Conservation (phyloP, 2,113 vertebrate genomes). For the Tricholaema leucomelas region DNA sequence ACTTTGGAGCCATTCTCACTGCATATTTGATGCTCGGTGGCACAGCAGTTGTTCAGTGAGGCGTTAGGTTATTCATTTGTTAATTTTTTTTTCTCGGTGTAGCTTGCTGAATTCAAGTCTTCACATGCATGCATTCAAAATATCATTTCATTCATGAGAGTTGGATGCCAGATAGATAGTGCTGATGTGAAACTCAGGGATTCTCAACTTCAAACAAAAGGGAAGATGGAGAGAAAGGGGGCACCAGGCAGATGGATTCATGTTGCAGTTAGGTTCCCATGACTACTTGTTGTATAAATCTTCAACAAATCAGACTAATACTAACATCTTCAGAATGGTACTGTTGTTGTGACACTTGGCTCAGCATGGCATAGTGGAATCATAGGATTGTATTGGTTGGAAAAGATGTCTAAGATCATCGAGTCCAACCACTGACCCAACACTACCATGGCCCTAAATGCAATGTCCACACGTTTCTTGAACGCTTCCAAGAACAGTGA, state of each 20-base stretch:
- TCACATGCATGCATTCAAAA: neutral
- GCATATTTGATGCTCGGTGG: neutral
- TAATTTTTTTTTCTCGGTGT: neutral
- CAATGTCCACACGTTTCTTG: too few species aligned
- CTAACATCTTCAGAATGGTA: neutral
- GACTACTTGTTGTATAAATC: neutral
- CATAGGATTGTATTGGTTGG: too few species aligned
- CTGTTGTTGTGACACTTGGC: neutral
- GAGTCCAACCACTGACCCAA: too few species aligned
- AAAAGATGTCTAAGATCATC: too few species aligned
- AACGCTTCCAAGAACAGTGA: too few species aligned
- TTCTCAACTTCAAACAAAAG: neutral
- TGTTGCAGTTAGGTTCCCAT: neutral
- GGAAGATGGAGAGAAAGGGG: neutral
- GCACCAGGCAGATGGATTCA: neutral
- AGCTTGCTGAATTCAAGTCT: neutral
- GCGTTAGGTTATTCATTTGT: neutral
- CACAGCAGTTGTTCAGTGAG: neutral
- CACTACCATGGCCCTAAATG: too few species aligned
- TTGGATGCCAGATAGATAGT: neutral
- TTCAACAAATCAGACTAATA: neutral
- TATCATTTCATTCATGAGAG: neutral
- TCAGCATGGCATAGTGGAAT: neutral
- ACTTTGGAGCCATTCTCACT: neutral
- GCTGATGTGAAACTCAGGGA: neutral